Evolutionary conservation across 1,140 invertebrate genomes (phyloP).

Genomic region (Drosophila fuyamai): DNA sequence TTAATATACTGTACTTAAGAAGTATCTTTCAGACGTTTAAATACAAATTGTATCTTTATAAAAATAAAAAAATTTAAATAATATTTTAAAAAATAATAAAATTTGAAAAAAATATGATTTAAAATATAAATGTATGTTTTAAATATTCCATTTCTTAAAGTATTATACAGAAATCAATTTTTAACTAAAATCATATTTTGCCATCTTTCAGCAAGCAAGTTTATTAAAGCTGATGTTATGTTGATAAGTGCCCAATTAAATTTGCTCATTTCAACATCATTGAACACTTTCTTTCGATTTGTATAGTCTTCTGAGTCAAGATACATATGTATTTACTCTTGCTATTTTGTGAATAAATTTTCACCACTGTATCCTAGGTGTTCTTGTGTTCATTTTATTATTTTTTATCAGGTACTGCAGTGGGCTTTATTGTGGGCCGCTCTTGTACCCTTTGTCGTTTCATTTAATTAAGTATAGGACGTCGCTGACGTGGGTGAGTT

Average conservation of each 20-base stretch:
- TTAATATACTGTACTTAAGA: too few relatives aligned
- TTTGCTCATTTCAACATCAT: not conserved
- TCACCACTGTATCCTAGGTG: slow-evolving; percentile 18
- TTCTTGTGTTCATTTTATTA: slow-evolving; percentile 23
- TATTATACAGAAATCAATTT: too few relatives aligned
- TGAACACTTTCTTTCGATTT: not conserved
- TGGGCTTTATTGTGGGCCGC: slow-evolving; percentile 41
- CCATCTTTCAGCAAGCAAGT: too few relatives aligned
- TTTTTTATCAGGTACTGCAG: slow-evolving; percentile 21
- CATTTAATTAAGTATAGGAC: slow-evolving; percentile 69
- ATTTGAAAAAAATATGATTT: not conserved
- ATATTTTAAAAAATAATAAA: not conserved
- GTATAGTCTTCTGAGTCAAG: too few relatives aligned
- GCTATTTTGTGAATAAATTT: not conserved
- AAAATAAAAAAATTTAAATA: not conserved
- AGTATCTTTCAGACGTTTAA: too few relatives aligned
- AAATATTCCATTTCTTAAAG: too few relatives aligned
- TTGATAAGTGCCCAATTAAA: not conserved
- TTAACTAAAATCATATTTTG: too few relatives aligned
- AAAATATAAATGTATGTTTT: too few relatives aligned
- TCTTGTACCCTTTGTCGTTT: slow-evolving; percentile 41
- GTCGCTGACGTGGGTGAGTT: slow-evolving; percentile 12
- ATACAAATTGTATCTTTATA: too few relatives aligned
- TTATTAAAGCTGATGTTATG: not conserved
- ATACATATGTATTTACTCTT: not conserved